A percentile compares a stretch with the other conserved stretches of the same genome.
Evolutionary conservation across 2,888 invertebrate genomes (phyloP).

Genomic region (Melangyna quadrimaculata): DNA sequence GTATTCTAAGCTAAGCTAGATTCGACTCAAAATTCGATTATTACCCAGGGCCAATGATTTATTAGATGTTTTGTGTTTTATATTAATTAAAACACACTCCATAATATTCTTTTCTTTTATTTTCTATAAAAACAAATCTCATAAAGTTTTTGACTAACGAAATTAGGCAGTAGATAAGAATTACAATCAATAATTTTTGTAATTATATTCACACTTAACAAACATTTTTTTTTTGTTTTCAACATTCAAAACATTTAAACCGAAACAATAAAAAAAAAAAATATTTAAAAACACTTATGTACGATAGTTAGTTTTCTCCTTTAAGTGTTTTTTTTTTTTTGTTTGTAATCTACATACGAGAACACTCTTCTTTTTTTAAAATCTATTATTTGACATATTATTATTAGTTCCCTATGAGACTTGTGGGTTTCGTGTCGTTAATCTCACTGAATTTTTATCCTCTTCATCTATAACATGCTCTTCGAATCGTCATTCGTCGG

Average conservation of each 20-base stretch:
- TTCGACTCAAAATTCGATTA: no score
- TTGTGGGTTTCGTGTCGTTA: no score
- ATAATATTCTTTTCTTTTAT: no score
- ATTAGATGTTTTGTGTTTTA: no score
- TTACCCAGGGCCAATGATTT: no score
- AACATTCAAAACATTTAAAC: conserved; percentile 51
- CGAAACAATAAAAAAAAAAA: conserved; percentile 41
- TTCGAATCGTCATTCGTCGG: no score
- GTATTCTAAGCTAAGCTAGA: no score
- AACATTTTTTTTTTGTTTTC: conserved; percentile 19
- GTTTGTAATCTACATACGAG: conserved; percentile 3
- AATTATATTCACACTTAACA: conserved; percentile 52
- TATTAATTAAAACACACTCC: no score
- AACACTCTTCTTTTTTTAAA: conserved; percentile 58
- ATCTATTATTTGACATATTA: conserved; percentile 78
- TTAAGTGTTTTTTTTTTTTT: conserved; percentile 20
- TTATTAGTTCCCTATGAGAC: conserved; percentile 83
- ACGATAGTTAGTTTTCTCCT: no score
- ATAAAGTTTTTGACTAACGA: conserved; percentile 6
- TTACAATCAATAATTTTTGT: background rate
- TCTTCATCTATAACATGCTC: no score
- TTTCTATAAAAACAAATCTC: conserved; percentile 17
- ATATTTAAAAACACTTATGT: conserved; percentile 1
- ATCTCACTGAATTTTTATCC: no score
- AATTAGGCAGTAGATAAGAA: conserved; percentile 18